Conservation (phyloP, 2,888 invertebrate species). For the Sussaba pulchella region DNA sequence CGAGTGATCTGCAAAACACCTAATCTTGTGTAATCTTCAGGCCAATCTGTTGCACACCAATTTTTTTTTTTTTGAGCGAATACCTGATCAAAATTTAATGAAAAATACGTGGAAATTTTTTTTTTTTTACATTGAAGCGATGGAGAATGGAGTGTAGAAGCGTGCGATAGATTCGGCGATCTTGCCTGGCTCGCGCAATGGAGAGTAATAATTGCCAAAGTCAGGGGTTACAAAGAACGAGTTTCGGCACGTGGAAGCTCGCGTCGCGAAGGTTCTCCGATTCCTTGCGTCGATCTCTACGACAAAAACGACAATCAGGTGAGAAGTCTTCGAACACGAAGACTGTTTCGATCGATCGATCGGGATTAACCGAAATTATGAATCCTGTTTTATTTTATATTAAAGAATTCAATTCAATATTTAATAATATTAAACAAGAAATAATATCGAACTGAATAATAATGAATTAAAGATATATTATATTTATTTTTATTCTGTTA, state of each 20-base stretch:
- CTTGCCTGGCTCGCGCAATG: slow-evolving; percentile 89
- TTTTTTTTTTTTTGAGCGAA: too few species aligned
- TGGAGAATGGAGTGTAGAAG: slow-evolving; percentile 78
- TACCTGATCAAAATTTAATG: too few species aligned
- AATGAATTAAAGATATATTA: too few species aligned
- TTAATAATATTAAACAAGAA: too few species aligned
- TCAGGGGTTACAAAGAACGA: slow-evolving; percentile 89
- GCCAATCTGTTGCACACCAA: too few species aligned
- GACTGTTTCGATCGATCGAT: background rate
- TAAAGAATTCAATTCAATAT: too few species aligned
- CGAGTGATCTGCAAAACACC: too few species aligned
- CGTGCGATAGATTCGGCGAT: slow-evolving; percentile 75
- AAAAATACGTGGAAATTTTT: too few species aligned
- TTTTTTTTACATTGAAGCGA: slow-evolving; percentile 68
- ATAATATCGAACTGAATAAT: too few species aligned
- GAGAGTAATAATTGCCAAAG: slow-evolving; percentile 91
- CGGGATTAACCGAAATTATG: too few species aligned
- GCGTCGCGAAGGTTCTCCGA: slow-evolving; percentile 89
- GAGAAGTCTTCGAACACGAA: slow-evolving; percentile 42
- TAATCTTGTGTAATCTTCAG: too few species aligned
- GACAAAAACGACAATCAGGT: slow-evolving; percentile 88
- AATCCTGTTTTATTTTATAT: too few species aligned
- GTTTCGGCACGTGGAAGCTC: slow-evolving; percentile 77
- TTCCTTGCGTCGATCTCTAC: slow-evolving; percentile 92
- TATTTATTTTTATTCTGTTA: background rate